Evolutionary conservation across 2,113 vertebrate species (phyloP), one percentile per base, ranked within the genome.

Genomic region (Indicator indicator): DNA sequence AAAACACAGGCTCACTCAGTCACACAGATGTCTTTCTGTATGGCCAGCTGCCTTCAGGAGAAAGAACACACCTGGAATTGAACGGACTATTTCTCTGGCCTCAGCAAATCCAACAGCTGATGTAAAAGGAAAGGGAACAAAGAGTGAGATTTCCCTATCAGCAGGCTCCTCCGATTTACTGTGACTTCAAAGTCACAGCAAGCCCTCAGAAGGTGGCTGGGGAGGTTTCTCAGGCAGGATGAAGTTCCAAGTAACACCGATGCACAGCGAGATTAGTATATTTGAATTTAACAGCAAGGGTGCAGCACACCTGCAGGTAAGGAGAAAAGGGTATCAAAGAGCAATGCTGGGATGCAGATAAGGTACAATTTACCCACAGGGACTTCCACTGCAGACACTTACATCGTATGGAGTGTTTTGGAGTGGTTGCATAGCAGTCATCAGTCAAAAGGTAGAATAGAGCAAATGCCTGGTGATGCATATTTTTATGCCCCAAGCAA

Each of bases 281-380:
- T 33, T 77, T 65, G 28, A 83, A 74, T 67, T 64, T 60, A 69
- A 68, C 48, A 85, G 74, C 38, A 58, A 5, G 12, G 40, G 12
- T 59, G 71, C 46, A 30, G 46, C 58, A 62, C 40, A 68, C 5
- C 75, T 64, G 30, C 52, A 70, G 56, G 42, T 60, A 71, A 74
- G 27, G 20, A 86, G 30, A 70, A 88, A 83, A 55, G 1, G 2
- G 1, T 46, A 83, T 59, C 78, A 59, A 65, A 89, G 63, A 30
- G 9, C 32, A 81, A 60, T 0, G 1, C 44, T 62, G 63, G 50
- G 78, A 65, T 44, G 40, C 0, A 0, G n/a, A 40, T 55, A 59
- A 73, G 23, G 19, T 73, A 79, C 18, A 55, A 16, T 46, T 82
- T 74, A 83, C 2, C 5, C 19, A n/a, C 12, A n/a, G 60, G 72